Conservation (phyloP, 2,888 invertebrate genomes). For the Xestia ashworthii region DNA sequence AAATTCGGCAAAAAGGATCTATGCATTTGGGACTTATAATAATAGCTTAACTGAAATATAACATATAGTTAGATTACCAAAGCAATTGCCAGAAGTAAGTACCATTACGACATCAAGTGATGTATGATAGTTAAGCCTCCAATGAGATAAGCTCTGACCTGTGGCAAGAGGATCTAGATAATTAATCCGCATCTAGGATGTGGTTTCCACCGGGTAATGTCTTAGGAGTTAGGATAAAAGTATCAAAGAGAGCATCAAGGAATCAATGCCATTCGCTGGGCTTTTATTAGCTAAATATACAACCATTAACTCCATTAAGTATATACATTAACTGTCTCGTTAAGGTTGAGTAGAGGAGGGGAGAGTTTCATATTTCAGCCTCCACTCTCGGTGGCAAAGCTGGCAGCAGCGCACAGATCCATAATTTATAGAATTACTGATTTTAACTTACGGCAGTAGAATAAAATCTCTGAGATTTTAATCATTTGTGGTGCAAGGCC, state of each 20-base stretch:
- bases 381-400: too few relatives aligned
- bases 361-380: too few relatives aligned
- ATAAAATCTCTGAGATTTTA: neutral
- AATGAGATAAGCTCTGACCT: conserved; percentile 6
- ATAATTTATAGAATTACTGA: too few relatives aligned
- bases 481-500: neutral
- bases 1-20: neutral
- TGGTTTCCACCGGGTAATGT: neutral
- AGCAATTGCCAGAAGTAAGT: neutral
- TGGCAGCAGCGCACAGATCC: too few relatives aligned
- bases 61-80: neutral
- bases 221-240: neutral
- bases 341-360: too few relatives aligned
- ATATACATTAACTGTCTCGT: too few relatives aligned
- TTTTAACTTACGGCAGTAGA: too few relatives aligned
- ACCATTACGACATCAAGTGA: neutral
- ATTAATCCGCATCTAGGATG: neutral
- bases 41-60: neutral
- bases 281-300: too few relatives aligned
- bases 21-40: neutral
- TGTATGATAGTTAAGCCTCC: neutral
- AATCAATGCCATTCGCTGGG: too few relatives aligned
- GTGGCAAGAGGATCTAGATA: neutral
- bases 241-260: neutral
- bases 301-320: too few relatives aligned